phyloP scores from a whole-genome alignment of 2,888 invertebrate species.

The Aphodius sticticus region DNA sequence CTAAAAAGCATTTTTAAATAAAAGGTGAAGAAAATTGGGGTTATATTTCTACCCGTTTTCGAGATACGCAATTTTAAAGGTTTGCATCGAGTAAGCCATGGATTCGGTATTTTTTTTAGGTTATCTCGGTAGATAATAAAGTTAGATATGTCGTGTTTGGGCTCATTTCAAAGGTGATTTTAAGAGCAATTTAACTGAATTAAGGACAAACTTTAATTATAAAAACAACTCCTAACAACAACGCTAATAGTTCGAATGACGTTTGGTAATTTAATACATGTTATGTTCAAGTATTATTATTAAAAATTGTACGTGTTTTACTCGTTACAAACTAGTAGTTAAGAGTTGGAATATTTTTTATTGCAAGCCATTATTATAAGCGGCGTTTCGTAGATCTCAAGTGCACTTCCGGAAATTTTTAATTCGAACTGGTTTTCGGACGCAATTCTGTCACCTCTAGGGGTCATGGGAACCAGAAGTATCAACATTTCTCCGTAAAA shows the following conservation, averaged over 20 bases:
- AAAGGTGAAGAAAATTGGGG: no score
- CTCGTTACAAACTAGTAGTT: neutral
- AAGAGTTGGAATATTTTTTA: neutral
- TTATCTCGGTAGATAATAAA: neutral
- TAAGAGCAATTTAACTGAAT: neutral
- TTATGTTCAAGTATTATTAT: neutral
- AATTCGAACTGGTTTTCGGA: neutral
- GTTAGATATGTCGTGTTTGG: neutral
- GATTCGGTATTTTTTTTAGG: neutral
- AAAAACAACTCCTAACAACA: neutral
- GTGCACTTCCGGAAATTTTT: constrained; percentile 4
- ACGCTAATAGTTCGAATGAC: neutral
- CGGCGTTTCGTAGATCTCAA: neutral
- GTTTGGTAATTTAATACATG: neutral
- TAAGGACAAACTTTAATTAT: neutral
- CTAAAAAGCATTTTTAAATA: no score
- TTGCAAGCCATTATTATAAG: neutral
- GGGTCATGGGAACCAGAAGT: neutral
- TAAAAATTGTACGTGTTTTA: neutral
- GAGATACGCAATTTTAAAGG: neutral
- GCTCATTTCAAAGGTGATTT: neutral
- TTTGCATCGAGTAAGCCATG: neutral
- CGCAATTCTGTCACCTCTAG: neutral
- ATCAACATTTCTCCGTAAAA: constrained; percentile 4
- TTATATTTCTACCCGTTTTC: neutral